Evolutionary conservation across 2,888 invertebrate species (phyloP).

Genomic region (Liodrosophila aerea): DNA sequence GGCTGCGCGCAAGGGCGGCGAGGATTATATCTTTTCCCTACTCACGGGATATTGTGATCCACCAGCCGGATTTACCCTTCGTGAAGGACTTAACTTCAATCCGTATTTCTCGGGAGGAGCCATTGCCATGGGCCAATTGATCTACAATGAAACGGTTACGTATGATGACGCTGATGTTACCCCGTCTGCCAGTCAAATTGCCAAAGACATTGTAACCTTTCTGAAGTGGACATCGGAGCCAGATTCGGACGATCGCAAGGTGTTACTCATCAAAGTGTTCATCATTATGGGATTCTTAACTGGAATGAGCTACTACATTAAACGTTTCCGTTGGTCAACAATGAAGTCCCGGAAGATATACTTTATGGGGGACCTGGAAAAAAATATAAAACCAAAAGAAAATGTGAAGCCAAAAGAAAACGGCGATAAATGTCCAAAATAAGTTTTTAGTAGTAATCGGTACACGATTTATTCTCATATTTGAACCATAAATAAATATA

Average conservation of each 20-base stretch:
- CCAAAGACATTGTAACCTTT: slow-evolving; percentile 97
- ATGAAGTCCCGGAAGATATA: slow-evolving; percentile 93
- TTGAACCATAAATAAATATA: no score
- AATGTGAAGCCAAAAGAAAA: slow-evolving; percentile 7
- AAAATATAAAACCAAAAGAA: slow-evolving; percentile 16
- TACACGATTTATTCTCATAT: no score
- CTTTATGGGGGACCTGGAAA: slow-evolving; percentile 85
- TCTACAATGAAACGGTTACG: slow-evolving; percentile 90
- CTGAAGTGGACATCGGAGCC: slow-evolving; percentile 96
- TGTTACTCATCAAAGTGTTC: slow-evolving; percentile 89
- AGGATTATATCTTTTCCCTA: slow-evolving; percentile 97
- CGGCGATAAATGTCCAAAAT: not conserved
- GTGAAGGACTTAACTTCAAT: slow-evolving; percentile 97
- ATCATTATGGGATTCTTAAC: slow-evolving; percentile 87
- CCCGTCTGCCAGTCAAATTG: slow-evolving; percentile 94
- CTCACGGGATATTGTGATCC: slow-evolving; percentile 97
- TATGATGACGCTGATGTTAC: slow-evolving; percentile 94
- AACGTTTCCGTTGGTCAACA: slow-evolving; percentile 92
- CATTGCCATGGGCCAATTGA: slow-evolving; percentile 96
- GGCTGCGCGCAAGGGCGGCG: slow-evolving; percentile 94
- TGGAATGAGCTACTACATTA: slow-evolving; percentile 88
- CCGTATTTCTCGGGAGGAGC: slow-evolving; percentile 99
- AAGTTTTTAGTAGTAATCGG: no score
- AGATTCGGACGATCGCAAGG: slow-evolving; percentile 93
- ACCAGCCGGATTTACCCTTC: slow-evolving; percentile 92